Evolutionary conservation across 23 tunicate species (phyloP).

Genomic region (Styela plicata): DNA sequence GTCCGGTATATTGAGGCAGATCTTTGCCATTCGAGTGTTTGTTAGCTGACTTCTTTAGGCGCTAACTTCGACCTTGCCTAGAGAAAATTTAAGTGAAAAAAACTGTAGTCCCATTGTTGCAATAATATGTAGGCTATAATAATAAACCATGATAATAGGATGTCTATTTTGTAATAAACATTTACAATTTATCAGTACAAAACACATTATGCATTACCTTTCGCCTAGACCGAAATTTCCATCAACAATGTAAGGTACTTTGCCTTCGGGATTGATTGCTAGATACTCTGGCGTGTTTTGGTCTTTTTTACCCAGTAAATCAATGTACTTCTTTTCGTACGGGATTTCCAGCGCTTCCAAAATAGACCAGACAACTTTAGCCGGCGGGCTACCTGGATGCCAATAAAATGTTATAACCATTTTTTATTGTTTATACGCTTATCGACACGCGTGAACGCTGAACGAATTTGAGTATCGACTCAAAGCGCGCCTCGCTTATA

Average conservation of each 20-base stretch:
- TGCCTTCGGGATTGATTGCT: constrained; percentile 24
- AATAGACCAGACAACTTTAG: neutral
- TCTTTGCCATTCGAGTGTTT: too few species aligned
- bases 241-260: constrained; percentile 17
- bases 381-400: constrained; percentile 10
- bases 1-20: too few species aligned
- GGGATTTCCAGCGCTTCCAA: constrained; percentile 15
- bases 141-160: too few species aligned
- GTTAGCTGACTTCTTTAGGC: too few species aligned
- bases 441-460: too few species aligned
- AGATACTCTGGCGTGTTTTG: constrained; percentile 25
- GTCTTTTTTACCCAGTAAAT: neutral
- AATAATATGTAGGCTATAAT: too few species aligned
- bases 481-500: neutral
- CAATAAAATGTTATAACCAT: neutral
- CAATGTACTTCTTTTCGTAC: constrained; percentile 5
- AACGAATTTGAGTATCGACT: too few species aligned
- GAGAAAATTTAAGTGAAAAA: too few species aligned
- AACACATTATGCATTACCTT: neutral
- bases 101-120: too few species aligned
- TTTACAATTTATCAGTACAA: neutral
- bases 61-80: too few species aligned
- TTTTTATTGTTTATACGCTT: too few species aligned
- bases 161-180: too few species aligned
- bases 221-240: constrained; percentile 12